These are phyloP conservation scores for Dicerorhinus sumatrensis DNA, from an alignment of 2,113 vertebrate species.

Conservation along the genomic window DNA sequence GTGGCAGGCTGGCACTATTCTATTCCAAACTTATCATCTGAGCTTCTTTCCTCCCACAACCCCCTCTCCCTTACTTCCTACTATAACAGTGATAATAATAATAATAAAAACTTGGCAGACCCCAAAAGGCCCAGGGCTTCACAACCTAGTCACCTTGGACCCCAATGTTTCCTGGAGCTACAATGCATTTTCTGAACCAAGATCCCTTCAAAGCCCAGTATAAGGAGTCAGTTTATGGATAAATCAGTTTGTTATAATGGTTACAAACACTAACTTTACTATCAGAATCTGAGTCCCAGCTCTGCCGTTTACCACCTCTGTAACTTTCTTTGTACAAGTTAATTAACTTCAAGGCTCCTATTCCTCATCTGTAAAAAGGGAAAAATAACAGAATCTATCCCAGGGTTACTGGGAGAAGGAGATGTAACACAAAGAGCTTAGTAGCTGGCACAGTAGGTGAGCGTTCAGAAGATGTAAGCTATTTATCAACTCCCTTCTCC, in stretches of 20 bases:
- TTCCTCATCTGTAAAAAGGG: background rate
- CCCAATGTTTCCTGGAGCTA: background rate
- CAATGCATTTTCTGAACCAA: background rate
- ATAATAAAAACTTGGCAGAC: background rate
- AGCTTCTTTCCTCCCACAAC: background rate
- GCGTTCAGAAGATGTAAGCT: background rate
- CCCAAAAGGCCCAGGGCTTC: background rate
- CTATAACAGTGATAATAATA: background rate
- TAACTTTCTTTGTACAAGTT: background rate
- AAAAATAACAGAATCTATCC: background rate
- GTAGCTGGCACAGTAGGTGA: background rate
- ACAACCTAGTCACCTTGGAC: background rate
- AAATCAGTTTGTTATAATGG: background rate
- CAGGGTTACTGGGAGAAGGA: background rate
- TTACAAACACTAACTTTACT: background rate
- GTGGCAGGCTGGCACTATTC: background rate
- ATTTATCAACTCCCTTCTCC: background rate
- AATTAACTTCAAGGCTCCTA: background rate
- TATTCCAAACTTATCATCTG: background rate
- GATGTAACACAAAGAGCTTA: background rate
- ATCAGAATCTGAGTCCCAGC: background rate
- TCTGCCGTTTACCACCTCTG: background rate
- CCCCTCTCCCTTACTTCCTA: background rate
- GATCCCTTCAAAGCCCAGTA: background rate
- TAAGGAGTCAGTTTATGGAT: background rate